Percentiles rank a stretch among this genome's conserved stretches.
phyloP scores from a whole-genome alignment of 1,140 invertebrate genomes.

The Scaptomyza hsui region DNA sequence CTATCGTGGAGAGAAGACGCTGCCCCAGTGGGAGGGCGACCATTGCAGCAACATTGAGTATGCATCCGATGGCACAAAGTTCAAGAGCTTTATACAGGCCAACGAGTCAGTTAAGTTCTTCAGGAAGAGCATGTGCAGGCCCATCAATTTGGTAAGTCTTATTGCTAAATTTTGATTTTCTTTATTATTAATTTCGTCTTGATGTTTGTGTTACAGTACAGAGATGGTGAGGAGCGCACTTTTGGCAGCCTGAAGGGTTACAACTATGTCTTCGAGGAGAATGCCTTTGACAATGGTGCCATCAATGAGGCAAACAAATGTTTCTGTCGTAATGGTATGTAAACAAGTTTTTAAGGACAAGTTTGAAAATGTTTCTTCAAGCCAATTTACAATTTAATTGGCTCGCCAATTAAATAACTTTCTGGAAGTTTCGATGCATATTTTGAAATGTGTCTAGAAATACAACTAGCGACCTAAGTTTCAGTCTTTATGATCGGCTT shows the following conservation, averaged over 20 bases:
- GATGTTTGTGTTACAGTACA: constrained; percentile 85
- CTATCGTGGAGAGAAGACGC: constrained; percentile 88
- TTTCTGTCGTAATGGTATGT: constrained; percentile 88
- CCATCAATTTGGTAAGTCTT: constrained; percentile 88
- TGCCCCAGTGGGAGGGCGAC: constrained; percentile 90
- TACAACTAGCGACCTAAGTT: constrained; percentile 21
- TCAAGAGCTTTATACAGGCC: constrained; percentile 88
- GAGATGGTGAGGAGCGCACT: constrained; percentile 85
- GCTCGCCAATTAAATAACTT: constrained; percentile 14
- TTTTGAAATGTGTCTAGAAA: constrained; percentile 2
- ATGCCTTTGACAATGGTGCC: constrained; percentile 91
- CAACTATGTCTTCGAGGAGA: constrained; percentile 89
- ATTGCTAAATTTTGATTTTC: neutral
- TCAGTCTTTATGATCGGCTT: constrained; percentile 35
- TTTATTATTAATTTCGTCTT: neutral
- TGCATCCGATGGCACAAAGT: constrained; percentile 94
- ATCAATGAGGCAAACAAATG: constrained; percentile 90
- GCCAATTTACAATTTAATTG: constrained; percentile 24
- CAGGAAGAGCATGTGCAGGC: constrained; percentile 92
- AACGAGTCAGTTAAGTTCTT: constrained; percentile 91
- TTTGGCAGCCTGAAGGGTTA: constrained; percentile 86
- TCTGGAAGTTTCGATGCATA: constrained; percentile 26
- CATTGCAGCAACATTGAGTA: constrained; percentile 90
- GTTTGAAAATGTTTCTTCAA: neutral
- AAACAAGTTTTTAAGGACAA: neutral